Evolutionary conservation across 2,888 invertebrate genomes (phyloP).

Genomic region (Mayetiola destructor): DNA sequence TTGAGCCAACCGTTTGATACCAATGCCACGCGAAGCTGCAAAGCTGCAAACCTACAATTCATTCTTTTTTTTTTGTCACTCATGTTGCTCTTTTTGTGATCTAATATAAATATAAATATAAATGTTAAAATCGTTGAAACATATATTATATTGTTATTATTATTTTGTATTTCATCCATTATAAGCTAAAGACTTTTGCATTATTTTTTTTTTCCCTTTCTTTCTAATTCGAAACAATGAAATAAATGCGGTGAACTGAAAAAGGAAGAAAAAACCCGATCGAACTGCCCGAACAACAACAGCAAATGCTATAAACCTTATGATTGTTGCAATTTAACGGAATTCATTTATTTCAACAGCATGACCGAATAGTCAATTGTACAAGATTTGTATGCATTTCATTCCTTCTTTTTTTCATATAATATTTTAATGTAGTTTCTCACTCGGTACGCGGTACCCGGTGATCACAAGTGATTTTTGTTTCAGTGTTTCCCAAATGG

Average conservation of each 20-base stretch:
- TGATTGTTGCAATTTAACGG: slow-evolving; percentile 8
- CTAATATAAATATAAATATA: neutral
- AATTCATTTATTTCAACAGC: slow-evolving; percentile 9
- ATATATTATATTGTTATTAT: no score
- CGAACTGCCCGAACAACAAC: no score
- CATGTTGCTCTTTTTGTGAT: slow-evolving; percentile 9
- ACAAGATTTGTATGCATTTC: neutral
- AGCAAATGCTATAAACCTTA: neutral
- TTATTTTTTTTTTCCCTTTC: no score
- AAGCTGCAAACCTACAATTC: no score
- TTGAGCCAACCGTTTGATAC: no score
- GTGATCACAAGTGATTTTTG: no score
- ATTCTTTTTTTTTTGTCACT: no score
- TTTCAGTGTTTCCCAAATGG: no score
- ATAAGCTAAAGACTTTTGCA: neutral
- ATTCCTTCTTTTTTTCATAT: neutral
- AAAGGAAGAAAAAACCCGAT: neutral
- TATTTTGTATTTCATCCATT: no score
- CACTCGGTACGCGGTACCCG: neutral
- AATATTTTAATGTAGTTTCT: neutral
- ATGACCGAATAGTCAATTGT: neutral
- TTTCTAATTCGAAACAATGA: no score
- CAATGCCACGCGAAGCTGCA: neutral
- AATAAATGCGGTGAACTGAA: neutral
- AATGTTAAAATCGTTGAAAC: neutral